These are phyloP conservation scores for Oryzias woworae DNA, from an alignment of 2,113 vertebrate genomes.

Conservation along the genomic window DNA sequence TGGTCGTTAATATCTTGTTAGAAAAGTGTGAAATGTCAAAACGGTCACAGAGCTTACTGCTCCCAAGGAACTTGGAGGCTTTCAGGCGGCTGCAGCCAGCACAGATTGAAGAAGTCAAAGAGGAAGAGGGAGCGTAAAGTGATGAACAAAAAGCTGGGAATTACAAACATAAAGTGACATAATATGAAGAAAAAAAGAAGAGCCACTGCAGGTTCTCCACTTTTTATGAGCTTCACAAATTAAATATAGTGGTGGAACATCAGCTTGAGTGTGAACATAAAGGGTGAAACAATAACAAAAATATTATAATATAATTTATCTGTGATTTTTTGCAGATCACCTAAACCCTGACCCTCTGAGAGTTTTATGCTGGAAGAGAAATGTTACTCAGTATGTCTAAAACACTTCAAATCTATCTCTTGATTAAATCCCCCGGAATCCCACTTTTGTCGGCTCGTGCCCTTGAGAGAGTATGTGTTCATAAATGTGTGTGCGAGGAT, in stretches of 20 bases:
- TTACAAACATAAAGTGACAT: not conserved
- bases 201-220: not conserved
- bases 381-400: too few species aligned
- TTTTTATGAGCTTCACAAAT: not conserved
- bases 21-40: not conserved
- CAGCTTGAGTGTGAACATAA: too few species aligned
- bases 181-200: not conserved
- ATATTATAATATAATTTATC: not conserved
- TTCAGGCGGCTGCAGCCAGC: constrained; percentile 28
- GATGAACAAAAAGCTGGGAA: constrained; percentile 12
- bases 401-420: not conserved
- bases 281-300: too few species aligned
- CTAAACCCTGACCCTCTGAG: not conserved
- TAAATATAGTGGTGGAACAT: not conserved
- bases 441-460: constrained; percentile 3
- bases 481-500: constrained; percentile 31
- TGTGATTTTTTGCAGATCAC: not conserved
- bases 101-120: constrained; percentile 9
- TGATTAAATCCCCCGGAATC: not conserved
- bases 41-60: not conserved
- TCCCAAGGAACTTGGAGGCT: not conserved
- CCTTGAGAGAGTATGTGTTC: constrained; percentile 39
- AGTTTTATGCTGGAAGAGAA: too few species aligned
- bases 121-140: constrained; percentile 5
- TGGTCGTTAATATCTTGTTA: not conserved